Evolutionary conservation across 2,113 vertebrate species (phyloP).

Genomic region (Alouatta palliata): DNA sequence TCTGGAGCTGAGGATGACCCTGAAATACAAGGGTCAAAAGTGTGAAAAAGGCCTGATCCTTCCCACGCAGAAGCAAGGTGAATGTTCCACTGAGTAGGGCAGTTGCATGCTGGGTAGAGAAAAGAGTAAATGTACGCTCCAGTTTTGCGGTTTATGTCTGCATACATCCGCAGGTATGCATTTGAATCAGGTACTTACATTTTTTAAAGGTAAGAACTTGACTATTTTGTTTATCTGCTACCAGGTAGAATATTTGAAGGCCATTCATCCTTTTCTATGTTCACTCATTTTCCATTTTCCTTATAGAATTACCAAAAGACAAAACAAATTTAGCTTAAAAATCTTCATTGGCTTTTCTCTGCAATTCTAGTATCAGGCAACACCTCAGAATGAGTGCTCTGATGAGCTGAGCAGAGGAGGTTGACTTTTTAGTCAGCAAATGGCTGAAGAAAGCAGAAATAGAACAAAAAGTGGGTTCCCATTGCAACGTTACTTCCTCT

Average conservation of each 20-base stretch:
- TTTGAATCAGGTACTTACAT: not conserved
- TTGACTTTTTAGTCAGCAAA: not conserved
- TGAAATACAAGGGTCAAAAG: not conserved
- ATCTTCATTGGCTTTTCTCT: not conserved
- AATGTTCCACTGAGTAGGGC: not conserved
- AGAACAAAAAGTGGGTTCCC: not conserved
- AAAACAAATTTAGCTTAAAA: not conserved
- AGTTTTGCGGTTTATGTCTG: not conserved
- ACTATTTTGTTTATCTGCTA: not conserved
- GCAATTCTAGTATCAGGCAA: not conserved
- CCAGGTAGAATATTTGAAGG: not conserved
- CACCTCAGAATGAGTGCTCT: not conserved
- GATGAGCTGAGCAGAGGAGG: not conserved
- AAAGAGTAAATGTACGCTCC: not conserved
- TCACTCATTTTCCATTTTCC: not conserved
- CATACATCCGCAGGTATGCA: not conserved
- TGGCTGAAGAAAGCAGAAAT: not conserved
- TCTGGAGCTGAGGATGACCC: not conserved
- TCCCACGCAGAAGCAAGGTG: not conserved
- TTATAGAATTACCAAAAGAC: not conserved
- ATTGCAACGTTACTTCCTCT: not conserved
- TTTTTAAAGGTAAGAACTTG: not conserved
- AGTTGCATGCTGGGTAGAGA: not conserved
- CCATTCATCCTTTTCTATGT: not conserved
- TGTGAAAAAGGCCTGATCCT: not conserved